phyloP scores from a whole-genome alignment of 2,113 vertebrate species.

The Oncorhynchus clarkii region DNA sequence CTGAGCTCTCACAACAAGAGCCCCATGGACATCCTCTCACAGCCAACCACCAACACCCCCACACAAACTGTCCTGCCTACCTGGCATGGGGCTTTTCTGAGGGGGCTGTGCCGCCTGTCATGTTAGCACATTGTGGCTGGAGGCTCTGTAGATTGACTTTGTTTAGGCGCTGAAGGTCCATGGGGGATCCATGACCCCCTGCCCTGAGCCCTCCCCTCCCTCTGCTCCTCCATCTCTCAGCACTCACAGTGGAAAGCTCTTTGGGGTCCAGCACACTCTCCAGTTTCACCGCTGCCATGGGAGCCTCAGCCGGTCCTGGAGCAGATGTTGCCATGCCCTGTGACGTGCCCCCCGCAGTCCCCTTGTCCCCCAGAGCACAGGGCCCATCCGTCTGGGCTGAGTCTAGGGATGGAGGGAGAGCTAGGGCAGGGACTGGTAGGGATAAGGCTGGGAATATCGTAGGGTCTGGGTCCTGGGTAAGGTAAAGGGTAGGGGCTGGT shows the following conservation, averaged over 20 bases:
- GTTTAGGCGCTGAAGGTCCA: slow-evolving; percentile 70
- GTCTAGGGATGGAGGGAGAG: slow-evolving; percentile 56
- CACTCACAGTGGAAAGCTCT: slow-evolving; percentile 98
- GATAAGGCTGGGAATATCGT: slow-evolving; percentile 44
- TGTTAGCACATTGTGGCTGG: slow-evolving; percentile 44
- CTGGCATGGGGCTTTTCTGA: slow-evolving; percentile 22
- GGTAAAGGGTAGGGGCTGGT: slow-evolving; percentile 41
- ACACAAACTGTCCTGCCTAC: slow-evolving; percentile 37
- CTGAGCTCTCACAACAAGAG: background rate
- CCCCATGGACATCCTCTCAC: slow-evolving; percentile 32
- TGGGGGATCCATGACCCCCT: slow-evolving; percentile 40
- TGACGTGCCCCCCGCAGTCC: slow-evolving; percentile 58
- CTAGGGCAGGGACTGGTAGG: slow-evolving; percentile 40
- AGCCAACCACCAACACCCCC: slow-evolving; percentile 47
- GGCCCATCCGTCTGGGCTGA: slow-evolving; percentile 57
- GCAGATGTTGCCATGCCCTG: slow-evolving; percentile 66
- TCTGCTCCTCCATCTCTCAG: slow-evolving; percentile 79
- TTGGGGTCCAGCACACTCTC: slow-evolving; percentile 90
- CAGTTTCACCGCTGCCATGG: slow-evolving; percentile 74
- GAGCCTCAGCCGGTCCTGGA: slow-evolving; percentile 65
- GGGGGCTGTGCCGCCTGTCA: slow-evolving; percentile 42
- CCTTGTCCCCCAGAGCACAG: slow-evolving; percentile 53
- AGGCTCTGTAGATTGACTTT: slow-evolving; percentile 71
- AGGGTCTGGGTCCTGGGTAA: slow-evolving; percentile 47
- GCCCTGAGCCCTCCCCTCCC: slow-evolving; percentile 30